Evolutionary conservation across 2,888 invertebrate species (phyloP).

Genomic region (Tanaodytes sp.): DNA sequence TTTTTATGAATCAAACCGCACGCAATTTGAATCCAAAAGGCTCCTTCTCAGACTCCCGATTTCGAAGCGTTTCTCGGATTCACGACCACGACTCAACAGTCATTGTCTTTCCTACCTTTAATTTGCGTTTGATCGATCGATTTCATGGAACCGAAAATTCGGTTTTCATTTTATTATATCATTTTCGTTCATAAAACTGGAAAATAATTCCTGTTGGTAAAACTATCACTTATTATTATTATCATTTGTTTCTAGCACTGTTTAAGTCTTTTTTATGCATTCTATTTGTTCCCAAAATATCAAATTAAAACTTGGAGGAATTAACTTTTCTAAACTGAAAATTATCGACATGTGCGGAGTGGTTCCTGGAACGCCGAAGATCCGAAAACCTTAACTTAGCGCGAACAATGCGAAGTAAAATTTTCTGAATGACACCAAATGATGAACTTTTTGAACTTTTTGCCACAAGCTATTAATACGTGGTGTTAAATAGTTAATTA

Average conservation of each 20-base stretch:
- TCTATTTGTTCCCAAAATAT: not conserved
- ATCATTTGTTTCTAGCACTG: no score
- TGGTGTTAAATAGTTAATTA: conserved; percentile 38
- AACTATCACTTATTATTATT: no score
- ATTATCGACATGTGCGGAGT: conserved; percentile 20
- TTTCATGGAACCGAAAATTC: conserved; percentile 1
- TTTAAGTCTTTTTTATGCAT: not conserved
- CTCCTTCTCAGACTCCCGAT: conserved; percentile 27
- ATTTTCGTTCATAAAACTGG: no score
- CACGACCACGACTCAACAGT: not conserved
- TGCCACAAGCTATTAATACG: conserved; percentile 25
- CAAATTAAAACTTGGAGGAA: no score
- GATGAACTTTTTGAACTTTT: conserved; percentile 21
- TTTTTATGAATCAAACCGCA: conserved; percentile 56
- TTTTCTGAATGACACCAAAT: conserved; percentile 39
- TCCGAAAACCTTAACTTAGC: not conserved
- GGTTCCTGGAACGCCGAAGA: conserved; percentile 1
- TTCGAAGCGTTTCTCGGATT: conserved; percentile 50
- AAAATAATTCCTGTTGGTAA: no score
- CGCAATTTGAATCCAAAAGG: conserved; percentile 40
- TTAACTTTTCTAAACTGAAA: no score
- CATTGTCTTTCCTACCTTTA: conserved; percentile 18
- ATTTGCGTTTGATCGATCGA: not conserved
- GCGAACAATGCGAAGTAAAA: conserved; percentile 25
- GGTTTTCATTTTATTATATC: not conserved